Evolutionary conservation across 1,140 invertebrate genomes (phyloP).

Genomic region (Pseudomyrmex concolor): DNA sequence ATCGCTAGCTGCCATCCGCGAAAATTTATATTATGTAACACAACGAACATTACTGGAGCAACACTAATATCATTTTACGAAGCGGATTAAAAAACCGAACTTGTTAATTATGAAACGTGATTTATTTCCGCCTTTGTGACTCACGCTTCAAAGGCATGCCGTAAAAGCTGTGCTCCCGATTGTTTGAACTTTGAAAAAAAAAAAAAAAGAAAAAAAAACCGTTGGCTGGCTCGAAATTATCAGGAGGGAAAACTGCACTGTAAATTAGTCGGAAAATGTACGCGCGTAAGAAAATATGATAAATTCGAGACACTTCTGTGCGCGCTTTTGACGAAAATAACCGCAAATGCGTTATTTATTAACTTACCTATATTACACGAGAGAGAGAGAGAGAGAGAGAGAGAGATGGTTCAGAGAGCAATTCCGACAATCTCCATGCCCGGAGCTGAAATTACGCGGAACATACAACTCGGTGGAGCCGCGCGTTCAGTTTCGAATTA

Average conservation of each 20-base stretch:
- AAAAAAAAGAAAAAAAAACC: no score
- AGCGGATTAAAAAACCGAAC: background rate
- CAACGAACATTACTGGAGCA: slow-evolving; percentile 1
- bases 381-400: no score
- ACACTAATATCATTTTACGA: background rate
- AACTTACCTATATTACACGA: background rate
- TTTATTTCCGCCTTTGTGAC: background rate
- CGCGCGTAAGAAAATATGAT: background rate
- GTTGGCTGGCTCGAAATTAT: background rate
- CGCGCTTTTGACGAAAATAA: background rate
- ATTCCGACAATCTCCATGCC: slow-evolving; percentile 33
- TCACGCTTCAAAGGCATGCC: background rate
- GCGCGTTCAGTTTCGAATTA: slow-evolving; percentile 56
- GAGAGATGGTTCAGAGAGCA: slow-evolving; percentile 39
- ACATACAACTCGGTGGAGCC: slow-evolving; percentile 14
- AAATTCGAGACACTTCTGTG: background rate
- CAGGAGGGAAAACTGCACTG: background rate
- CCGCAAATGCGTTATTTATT: background rate
- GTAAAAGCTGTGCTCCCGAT: background rate
- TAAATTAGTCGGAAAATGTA: background rate
- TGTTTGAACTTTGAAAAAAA: background rate
- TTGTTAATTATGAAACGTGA: slow-evolving; percentile 6
- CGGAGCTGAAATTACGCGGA: slow-evolving; percentile 39
- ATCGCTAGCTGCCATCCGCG: slow-evolving; percentile 1
- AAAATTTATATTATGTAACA: slow-evolving; percentile 38